These are phyloP conservation scores for Blera fallax DNA, from an alignment of 2,888 invertebrate species.

Conservation along the genomic window DNA sequence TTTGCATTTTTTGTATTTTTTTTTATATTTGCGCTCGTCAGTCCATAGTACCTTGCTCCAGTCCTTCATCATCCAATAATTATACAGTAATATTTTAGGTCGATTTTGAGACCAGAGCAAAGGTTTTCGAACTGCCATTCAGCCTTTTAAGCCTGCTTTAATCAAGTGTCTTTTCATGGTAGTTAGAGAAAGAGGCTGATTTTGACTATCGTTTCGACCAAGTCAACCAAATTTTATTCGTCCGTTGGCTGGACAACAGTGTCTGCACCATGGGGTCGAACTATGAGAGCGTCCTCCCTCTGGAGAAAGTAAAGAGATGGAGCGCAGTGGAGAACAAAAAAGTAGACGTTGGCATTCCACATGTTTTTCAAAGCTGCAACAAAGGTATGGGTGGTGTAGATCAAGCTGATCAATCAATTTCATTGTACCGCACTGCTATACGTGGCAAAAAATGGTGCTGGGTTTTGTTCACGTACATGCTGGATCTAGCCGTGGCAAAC, in stretches of 20 bases:
- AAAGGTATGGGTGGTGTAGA: neutral
- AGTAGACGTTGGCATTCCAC: neutral
- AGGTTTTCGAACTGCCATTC: too few relatives aligned
- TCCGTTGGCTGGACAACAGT: constrained; percentile 6
- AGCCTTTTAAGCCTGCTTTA: too few relatives aligned
- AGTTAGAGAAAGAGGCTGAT: too few relatives aligned
- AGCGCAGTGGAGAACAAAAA: neutral
- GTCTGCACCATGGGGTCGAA: neutral
- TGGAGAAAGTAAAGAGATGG: neutral
- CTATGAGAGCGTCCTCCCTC: neutral
- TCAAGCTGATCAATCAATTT: neutral
- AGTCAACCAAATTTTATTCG: constrained; percentile 14
- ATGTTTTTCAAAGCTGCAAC: neutral
- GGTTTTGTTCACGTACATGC: neutral
- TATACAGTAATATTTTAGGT: too few relatives aligned
- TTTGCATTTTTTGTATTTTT: too few relatives aligned
- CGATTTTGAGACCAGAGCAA: too few relatives aligned
- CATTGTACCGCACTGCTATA: neutral
- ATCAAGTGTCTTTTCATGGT: too few relatives aligned
- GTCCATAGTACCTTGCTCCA: too few relatives aligned
- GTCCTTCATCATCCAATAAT: too few relatives aligned
- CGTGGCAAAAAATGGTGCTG: neutral
- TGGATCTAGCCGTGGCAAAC: neutral
- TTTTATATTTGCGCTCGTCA: too few relatives aligned
- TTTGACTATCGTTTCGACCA: constrained; percentile 22